phyloP scores from a whole-genome alignment of 30 jellyfish, hydroid and myxozoan genomes.

The Hydractinia echinata region DNA sequence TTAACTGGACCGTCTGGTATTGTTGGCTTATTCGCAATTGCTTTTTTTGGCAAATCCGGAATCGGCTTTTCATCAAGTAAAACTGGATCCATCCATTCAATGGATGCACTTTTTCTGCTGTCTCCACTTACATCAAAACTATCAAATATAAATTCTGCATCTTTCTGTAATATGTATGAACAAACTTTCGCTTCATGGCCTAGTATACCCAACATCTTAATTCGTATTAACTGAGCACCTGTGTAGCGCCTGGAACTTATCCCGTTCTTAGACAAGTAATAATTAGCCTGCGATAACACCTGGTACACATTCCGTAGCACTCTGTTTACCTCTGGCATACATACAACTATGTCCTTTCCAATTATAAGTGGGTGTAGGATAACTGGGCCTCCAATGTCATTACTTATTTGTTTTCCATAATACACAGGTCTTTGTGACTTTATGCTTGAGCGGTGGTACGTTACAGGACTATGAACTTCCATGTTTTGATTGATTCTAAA shows the following conservation, averaged over 20 bases:
- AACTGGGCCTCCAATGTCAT: conserved; percentile 51
- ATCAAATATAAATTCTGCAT: conserved; percentile 95
- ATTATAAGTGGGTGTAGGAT: conserved; percentile 81
- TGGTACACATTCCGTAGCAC: conserved; percentile 90
- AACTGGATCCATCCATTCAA: conserved; percentile 92
- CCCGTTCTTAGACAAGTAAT: conserved; percentile 92
- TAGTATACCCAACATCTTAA: conserved; percentile 89
- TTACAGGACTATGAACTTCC: conserved; percentile 20
- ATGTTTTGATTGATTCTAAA: not conserved
- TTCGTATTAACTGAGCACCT: conserved; percentile 93
- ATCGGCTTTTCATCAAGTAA: conserved; percentile 82
- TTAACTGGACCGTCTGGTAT: conserved; percentile 45
- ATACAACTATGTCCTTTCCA: conserved; percentile 74
- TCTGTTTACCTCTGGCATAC: conserved; percentile 97
- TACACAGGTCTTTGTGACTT: not conserved
- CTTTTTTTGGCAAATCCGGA: conserved; percentile 32
- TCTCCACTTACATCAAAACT: conserved; percentile 88
- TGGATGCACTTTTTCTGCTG: conserved; percentile 72
- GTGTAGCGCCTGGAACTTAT: conserved; percentile 89
- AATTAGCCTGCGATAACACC: conserved; percentile 95
- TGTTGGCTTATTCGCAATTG: conserved; percentile 21
- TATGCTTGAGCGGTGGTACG: not conserved
- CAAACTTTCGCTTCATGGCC: conserved; percentile 98
- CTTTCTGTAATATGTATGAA: conserved; percentile 82
- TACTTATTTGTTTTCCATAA: conserved; percentile 8